Evolutionary conservation across 2,888 invertebrate genomes (phyloP), one percentile per base, ranked within the genome.

Genomic region (Thalpophila matura): DNA sequence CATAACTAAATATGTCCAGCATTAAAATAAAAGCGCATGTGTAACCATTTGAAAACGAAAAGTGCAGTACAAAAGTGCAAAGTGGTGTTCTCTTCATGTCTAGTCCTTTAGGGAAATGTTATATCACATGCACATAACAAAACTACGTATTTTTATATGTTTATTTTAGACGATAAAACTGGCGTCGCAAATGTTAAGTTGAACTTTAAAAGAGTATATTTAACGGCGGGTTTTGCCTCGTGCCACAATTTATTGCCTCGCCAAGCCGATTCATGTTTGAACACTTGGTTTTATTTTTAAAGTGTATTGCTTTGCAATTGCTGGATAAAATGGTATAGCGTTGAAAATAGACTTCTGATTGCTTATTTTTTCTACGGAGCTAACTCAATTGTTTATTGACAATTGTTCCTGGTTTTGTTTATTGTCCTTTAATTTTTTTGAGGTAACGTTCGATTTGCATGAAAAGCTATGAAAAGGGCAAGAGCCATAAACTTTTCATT

Each of bases 201-300:
- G 71, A 80, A 84, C 82, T 84, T 84, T 84, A 82, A 79, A 77
- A 77, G 67, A 79, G 77, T 78, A 78, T 74, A 82, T 75, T 80
- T 79, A 82, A 82, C 74, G 75, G 76, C 57, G 73, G 78, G 74
- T 78, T 81, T 84, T 71, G 75, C 79, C 72, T 68, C 69, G 73
- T 66, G 72, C 66, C 70, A 74, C 73, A 81, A 84, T 86, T 83
- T 83, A 84, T 82, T 76, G 80, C 74, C 66, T 73, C 77, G 76
- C 74, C 77, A 67, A 81, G 79, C 79, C 80, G 80, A 85, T 82
- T 78, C 77, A 72, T 77, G 79, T 80, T 80, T 82, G 77, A 82
- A 74, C 76, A 77, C 71, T 72, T 65, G 69, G 74, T 82, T 84
- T 83, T 80, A 85, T 85, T 85, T 81, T 79, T 63, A 74, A 77